Evolutionary conservation across 2,797 vertebrate species (phyloP).

Genomic region (Poecilia wingei): DNA sequence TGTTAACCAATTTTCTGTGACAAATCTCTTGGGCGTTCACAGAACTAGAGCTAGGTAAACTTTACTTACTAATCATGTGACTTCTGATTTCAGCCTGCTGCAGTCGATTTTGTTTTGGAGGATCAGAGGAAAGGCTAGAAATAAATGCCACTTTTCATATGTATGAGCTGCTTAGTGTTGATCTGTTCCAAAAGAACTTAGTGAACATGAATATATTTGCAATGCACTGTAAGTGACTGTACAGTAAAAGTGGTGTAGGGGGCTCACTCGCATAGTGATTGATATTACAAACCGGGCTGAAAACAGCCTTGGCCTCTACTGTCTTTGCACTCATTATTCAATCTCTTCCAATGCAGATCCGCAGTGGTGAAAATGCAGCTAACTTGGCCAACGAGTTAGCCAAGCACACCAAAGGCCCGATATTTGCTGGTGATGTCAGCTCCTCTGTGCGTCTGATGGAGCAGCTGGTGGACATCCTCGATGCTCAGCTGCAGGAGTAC

Average conservation of each 20-base stretch:
- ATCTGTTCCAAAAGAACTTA: neutral
- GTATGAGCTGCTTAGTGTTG: neutral
- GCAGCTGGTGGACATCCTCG: conserved; percentile 97
- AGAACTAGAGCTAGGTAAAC: neutral
- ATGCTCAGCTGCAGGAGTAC: conserved; percentile 96
- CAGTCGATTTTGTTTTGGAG: neutral
- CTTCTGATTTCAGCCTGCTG: neutral
- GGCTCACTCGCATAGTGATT: conserved; percentile 42
- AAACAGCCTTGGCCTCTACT: conserved; percentile 35
- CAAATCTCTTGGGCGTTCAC: neutral
- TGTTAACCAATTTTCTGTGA: neutral
- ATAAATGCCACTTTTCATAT: neutral
- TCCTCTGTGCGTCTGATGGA: conserved; percentile 97
- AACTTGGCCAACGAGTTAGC: conserved; percentile 97
- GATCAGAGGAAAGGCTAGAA: neutral
- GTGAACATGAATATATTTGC: neutral
- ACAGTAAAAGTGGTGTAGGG: conserved; percentile 32
- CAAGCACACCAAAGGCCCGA: conserved; percentile 94
- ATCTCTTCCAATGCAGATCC: conserved; percentile 84
- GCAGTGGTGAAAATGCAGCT: conserved; percentile 97
- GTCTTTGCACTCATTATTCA: conserved; percentile 42
- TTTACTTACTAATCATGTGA: neutral
- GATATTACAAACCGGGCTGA: conserved; percentile 24
- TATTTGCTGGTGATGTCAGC: conserved; percentile 95
- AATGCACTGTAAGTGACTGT: neutral